Evolutionary conservation across 2,113 vertebrate genomes (phyloP), one percentile per base, ranked within the genome.

Genomic region (Labeo rohita): DNA sequence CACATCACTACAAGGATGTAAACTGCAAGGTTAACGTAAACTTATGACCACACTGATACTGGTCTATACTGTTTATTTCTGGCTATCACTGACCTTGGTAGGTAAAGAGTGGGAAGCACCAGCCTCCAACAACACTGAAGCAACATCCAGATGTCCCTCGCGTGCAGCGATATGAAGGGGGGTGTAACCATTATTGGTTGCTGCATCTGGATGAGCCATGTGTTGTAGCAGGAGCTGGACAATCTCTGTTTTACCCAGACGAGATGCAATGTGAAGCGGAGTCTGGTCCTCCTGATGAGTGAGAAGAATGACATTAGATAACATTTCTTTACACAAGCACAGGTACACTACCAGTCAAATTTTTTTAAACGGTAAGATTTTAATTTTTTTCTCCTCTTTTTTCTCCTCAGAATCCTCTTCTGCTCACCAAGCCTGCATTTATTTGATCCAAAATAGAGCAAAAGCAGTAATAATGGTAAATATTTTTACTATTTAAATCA

Each of bases 221-320:
- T 99, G 98, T 87, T 99, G 98, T 4, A 99, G 94, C 68, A 99
- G 94, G 63, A 99, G 94, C 86, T 99, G 98, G 52, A 99, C 98
- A 0, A 99, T 99, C 93, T 99, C 98, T 0, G 98, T 98, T 92
- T 99, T 99, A 0, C 98, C 98, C 93, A 99, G 91, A 72, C 98
- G 97, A 36, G 98, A 98, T 0, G 98, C 98, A 28, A 99, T 99
- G 91, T 99, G 98, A 79, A 99, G 94, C 1, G 98, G 97, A 0
- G 98, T 99, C 95, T 99, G 98, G 89, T 99, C 97, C 95, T 99
- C 98, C 98, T 99, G 93, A 79, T 92, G 77, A n/a, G 10, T 0
- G 15, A 63, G 23, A 45, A 84, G 65, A 23, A 16, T 1, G 56
- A 61, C 9, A 61, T n/a, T 61, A 7, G 8, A 39, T 39, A 39